A percentile compares a stretch with the other conserved stretches of the same genome.
Conservation (phyloP, 2,113 vertebrate species). For the Stigmatopora argus region DNA sequence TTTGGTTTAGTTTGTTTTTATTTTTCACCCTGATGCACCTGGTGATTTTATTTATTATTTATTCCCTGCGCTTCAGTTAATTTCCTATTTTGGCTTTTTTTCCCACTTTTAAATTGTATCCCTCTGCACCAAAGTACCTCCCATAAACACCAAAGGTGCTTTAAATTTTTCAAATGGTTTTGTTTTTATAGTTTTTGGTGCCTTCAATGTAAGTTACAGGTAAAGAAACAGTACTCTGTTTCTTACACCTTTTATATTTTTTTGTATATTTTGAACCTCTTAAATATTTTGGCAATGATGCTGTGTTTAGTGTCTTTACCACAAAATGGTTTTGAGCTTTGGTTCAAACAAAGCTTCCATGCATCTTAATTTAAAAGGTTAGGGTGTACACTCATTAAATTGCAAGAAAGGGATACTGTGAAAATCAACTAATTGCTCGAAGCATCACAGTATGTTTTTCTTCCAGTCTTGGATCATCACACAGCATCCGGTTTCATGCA, state of each 20-base stretch:
- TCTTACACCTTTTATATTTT: neutral
- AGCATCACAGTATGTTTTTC: neutral
- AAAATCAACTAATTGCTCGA: constrained; percentile 14
- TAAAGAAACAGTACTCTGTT: constrained; percentile 40
- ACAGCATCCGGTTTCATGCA: neutral
- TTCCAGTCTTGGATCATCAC: too few relatives aligned
- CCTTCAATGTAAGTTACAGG: constrained; percentile 74
- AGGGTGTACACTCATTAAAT: neutral
- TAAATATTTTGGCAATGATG: neutral
- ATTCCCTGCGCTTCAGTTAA: constrained; percentile 47
- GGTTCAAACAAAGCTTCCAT: neutral
- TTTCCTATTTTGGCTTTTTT: constrained; percentile 60
- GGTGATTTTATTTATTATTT: constrained; percentile 48
- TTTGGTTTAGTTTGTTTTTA: constrained; percentile 37
- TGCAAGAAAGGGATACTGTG: constrained; percentile 33
- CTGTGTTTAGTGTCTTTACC: neutral
- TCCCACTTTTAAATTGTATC: constrained; percentile 38
- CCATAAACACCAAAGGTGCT: constrained; percentile 77
- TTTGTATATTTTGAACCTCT: neutral
- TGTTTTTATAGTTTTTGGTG: constrained; percentile 73
- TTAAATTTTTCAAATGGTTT: constrained; percentile 63
- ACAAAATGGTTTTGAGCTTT: neutral
- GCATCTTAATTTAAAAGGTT: neutral
- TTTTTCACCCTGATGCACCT: constrained; percentile 37
- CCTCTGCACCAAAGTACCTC: constrained; percentile 76